Base-by-base conservation (phyloP, 2,888 invertebrate species). In the Piscicola geometra region DNA sequence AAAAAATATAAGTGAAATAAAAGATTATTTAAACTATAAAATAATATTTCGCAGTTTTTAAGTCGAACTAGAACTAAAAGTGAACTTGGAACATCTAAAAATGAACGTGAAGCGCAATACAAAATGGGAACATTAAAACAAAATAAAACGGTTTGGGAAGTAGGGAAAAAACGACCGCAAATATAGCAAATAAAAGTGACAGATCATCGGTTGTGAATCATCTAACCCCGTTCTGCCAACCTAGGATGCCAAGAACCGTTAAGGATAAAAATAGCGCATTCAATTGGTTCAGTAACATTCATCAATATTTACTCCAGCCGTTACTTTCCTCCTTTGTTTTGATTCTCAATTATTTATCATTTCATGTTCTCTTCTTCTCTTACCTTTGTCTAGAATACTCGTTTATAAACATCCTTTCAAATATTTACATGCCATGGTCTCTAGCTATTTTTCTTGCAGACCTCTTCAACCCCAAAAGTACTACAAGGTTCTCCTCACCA, bases 271-370 rank as follows among this genome's bases (percentile, higher is more conserved):
- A 56, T 56, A 56, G 25, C 60, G 9, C 60, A 56, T 56, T 56
- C 60, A 56, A 56, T 56, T 56, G 60, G 60, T 56, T 56, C 60
- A 56, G 60, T 21, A 56, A 18, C 60, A 56, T 56, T 56, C 5
- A 56, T 56, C 60, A 56, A 56, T 56, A 56, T 56, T 21, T 21
- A 15, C 60, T 21, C 21, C n/a, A 18, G 60, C 21, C n/a, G n/a
- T 56, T 56, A 5, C 15, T 56, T 5, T 21, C 60, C 5, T 56
- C 5, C 60, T 56, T 56, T 56, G n/a, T 21, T 15, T 56, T 56
- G 5, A 56, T 56, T 56, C 15, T 56, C 60, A 56, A 56, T 56
- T 56, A 56, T 56, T 56, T 25, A 56, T 56, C n/a, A 56, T 25
- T 25, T 18, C 5, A 21, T 56, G n/a, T 56, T 56, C n/a, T 56